phyloP scores from a whole-genome alignment of 2,888 invertebrate species.

The Tenthredo livida region DNA sequence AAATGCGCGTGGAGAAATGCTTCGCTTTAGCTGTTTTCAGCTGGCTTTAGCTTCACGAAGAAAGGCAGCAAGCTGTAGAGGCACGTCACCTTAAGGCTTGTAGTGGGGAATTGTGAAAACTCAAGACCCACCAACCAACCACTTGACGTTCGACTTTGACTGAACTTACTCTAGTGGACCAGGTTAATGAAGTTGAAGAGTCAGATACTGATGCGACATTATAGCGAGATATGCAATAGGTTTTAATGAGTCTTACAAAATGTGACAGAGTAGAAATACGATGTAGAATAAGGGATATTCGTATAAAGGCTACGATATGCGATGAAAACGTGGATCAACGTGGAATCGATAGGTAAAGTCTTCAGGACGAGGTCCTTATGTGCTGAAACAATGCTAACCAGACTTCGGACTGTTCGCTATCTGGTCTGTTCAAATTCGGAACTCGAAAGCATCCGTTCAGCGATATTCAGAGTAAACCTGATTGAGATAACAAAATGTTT shows the following conservation, averaged over 20 bases:
- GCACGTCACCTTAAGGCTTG: slow-evolving; percentile 26
- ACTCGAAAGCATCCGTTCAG: not conserved
- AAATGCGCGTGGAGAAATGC: slow-evolving; percentile 70
- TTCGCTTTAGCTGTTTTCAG: slow-evolving; percentile 62
- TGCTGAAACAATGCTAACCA: not conserved
- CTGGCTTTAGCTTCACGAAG: slow-evolving; percentile 54
- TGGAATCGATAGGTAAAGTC: not conserved
- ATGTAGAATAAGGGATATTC: too few species aligned
- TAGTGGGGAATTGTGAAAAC: slow-evolving; percentile 68
- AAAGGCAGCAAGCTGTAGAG: slow-evolving; percentile 35
- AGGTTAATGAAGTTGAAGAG: not conserved
- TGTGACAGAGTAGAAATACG: too few species aligned
- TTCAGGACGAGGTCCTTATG: not conserved
- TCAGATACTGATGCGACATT: too few species aligned
- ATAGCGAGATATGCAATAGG: too few species aligned
- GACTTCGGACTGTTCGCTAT: not conserved
- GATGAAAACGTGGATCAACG: not conserved
- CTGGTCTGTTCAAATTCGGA: not conserved
- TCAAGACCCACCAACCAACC: slow-evolving; percentile 57
- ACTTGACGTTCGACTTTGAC: not conserved
- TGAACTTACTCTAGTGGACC: not conserved
- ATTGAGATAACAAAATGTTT: not conserved
- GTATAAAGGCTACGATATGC: too few species aligned
- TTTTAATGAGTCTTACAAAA: too few species aligned
- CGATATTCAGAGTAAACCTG: not conserved